phyloP scores from a whole-genome alignment of 2,797 vertebrate genomes.

The Hoplostethus atlanticus region DNA sequence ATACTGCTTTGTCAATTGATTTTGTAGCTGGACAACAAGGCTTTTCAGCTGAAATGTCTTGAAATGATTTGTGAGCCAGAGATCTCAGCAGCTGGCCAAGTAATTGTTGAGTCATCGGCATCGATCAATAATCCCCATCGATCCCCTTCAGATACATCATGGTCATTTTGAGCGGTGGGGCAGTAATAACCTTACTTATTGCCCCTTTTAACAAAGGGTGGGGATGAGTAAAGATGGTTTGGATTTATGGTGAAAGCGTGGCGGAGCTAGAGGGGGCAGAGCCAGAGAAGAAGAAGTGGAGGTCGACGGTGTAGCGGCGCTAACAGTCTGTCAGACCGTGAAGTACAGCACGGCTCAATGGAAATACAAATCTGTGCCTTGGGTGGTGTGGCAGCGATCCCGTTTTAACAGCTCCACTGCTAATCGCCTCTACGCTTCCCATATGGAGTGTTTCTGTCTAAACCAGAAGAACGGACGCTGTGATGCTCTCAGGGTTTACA shows the following conservation, averaged over 20 bases:
- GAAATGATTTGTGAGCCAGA: constrained; percentile 31
- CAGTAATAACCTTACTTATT: constrained; percentile 28
- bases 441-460: constrained; percentile 28
- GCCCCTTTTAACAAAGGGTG: constrained; percentile 40
- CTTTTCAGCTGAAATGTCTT: too few species aligned
- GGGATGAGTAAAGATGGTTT: constrained; percentile 33
- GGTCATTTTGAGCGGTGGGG: constrained; percentile 34
- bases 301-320: constrained; percentile 38
- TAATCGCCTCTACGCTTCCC: constrained; percentile 49
- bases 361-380: constrained; percentile 55
- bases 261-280: not conserved
- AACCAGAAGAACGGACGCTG: constrained; percentile 44
- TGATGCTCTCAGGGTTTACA: constrained; percentile 30
- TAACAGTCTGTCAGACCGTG: constrained; percentile 46
- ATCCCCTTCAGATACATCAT: constrained; percentile 42
- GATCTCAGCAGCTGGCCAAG: constrained; percentile 34
- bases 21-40: too few species aligned
- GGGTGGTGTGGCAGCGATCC: constrained; percentile 43
- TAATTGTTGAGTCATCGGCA: constrained; percentile 59
- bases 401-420: constrained; percentile 42
- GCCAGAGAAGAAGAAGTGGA: constrained; percentile 18
- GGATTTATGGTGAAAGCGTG: constrained; percentile 27
- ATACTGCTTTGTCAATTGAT: too few species aligned
- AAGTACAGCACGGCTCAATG: constrained; percentile 31
- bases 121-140: constrained; percentile 67